Evolutionary conservation across 2,797 vertebrate genomes (phyloP).

Genomic region (Podarcis siculus): DNA sequence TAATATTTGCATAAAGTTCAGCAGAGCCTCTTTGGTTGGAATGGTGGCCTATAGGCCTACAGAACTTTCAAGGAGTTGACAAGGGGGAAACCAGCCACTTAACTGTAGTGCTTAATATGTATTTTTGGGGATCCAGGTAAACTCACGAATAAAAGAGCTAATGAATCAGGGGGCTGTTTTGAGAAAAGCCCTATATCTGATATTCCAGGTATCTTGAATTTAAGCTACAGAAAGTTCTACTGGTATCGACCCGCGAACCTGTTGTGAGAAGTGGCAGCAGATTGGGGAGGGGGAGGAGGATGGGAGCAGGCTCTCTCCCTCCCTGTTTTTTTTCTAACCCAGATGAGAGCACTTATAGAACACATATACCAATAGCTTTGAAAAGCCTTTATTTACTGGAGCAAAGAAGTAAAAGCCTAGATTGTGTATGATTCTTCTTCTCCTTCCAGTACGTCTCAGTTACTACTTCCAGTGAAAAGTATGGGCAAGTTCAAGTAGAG

Average conservation of each 20-base stretch:
- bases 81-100: neutral
- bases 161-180: neutral
- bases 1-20: neutral
- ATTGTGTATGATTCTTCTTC: neutral
- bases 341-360: neutral
- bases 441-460: neutral
- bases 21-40: neutral
- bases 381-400: conserved; percentile 17
- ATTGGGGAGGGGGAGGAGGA: no score
- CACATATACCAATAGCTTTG: conserved; percentile 9
- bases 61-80: conserved; percentile 1
- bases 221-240: neutral
- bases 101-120: neutral
- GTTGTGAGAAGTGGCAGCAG: no score
- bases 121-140: neutral
- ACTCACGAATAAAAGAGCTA: neutral
- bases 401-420: neutral
- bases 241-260: neutral
- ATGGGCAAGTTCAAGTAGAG: neutral
- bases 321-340: neutral
- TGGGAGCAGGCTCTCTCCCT: neutral
- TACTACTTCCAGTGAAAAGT: neutral
- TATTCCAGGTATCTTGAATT: neutral
- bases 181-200: neutral
- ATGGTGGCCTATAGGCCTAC: neutral